These are phyloP conservation scores for Hypsopygia costalis DNA, from an alignment of 2,888 invertebrate genomes.

Conservation along the genomic window DNA sequence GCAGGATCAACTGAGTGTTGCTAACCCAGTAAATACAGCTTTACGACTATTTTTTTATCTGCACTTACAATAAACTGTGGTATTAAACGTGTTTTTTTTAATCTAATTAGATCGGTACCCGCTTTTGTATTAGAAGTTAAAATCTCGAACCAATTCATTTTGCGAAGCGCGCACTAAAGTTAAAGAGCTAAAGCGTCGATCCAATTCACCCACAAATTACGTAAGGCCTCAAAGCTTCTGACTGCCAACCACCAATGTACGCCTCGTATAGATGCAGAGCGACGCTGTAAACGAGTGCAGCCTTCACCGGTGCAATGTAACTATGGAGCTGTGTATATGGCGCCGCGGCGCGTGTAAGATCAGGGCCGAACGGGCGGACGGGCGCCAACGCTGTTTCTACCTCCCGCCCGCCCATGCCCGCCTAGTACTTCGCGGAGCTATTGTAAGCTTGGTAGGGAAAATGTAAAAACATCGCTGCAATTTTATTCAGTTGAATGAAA, in stretches of 20 bases:
- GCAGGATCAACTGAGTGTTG: no score
- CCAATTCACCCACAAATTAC: constrained; percentile 67
- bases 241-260: constrained; percentile 40
- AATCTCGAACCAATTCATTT: constrained; percentile 33
- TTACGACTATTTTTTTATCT: no score
- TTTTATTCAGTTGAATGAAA: constrained; percentile 3
- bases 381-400: constrained; percentile 17
- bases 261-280: constrained; percentile 32
- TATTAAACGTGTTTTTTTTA: no score
- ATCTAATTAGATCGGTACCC: no score
- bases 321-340: constrained; percentile 39
- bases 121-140: background rate
- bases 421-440: constrained; percentile 52
- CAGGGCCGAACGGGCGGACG: no score
- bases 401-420: constrained; percentile 35
- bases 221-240: constrained; percentile 66
- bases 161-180: constrained; percentile 37
- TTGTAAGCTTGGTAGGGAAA: constrained; percentile 25
- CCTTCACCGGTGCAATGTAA: constrained; percentile 67
- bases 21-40: no score
- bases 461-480: constrained; percentile 13
- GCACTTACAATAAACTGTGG: no score
- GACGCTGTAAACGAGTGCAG: constrained; percentile 57
- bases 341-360: constrained; percentile 55
- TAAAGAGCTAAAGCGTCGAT: constrained; percentile 49